Evolutionary conservation across 2,797 vertebrate species (phyloP).

Genomic region (Gymnodraco acuticeps): DNA sequence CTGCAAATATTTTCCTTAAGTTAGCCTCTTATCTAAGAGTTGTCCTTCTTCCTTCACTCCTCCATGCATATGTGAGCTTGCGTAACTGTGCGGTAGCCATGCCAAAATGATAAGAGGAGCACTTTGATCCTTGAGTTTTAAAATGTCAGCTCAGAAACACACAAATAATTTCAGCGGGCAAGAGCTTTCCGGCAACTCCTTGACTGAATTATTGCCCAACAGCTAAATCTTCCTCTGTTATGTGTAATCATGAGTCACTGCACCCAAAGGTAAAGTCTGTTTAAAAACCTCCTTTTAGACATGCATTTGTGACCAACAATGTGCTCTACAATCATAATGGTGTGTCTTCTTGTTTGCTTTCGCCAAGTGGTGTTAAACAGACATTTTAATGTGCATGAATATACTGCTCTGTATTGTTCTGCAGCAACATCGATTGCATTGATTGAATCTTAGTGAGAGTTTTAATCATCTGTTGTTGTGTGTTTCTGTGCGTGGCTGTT

Average conservation of each 20-base stretch:
- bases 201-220: slow-evolving; percentile 23
- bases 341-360: slow-evolving; percentile 29
- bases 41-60: not conserved
- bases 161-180: slow-evolving; percentile 40
- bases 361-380: slow-evolving; percentile 25
- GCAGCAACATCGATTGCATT: slow-evolving; percentile 40
- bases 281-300: slow-evolving; percentile 3
- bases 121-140: slow-evolving; percentile 56
- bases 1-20: slow-evolving; percentile 18
- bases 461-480: slow-evolving; percentile 60
- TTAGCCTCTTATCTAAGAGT: slow-evolving; percentile 13
- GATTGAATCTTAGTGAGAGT: slow-evolving; percentile 63
- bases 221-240: slow-evolving; percentile 35
- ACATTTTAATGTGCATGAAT: slow-evolving; percentile 25
- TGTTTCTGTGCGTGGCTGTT: slow-evolving; percentile 40
- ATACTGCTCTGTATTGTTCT: slow-evolving; percentile 27
- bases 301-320: slow-evolving; percentile 16
- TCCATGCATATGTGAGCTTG: slow-evolving; percentile 1
- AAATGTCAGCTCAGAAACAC: slow-evolving; percentile 50
- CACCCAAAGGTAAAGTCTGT: not conserved
- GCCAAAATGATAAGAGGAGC: slow-evolving; percentile 58
- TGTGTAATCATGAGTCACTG: slow-evolving; percentile 32
- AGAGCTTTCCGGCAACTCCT: slow-evolving; percentile 32
- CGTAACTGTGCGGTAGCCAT: slow-evolving; percentile 22
- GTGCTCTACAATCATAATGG: not conserved